Base-by-base conservation (phyloP, 2,888 invertebrate species). In the Patella ulyssiponensis region DNA sequence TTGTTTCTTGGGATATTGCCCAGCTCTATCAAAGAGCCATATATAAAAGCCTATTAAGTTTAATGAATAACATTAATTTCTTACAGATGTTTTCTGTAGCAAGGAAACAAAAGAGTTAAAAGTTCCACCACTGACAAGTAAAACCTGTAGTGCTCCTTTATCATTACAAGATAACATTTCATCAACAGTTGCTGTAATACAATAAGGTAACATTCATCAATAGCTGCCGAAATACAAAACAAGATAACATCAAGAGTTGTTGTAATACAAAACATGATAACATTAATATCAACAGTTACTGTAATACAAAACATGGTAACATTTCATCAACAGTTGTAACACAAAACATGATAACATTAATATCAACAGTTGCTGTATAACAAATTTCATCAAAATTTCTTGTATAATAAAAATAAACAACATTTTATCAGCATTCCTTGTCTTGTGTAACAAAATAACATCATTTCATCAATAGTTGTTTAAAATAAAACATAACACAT, bases 151-250 rank as follows among this genome's bases (percentile, higher is more conserved):
- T 0, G 89, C 85, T 75, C 83, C 81, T 44, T 79, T 85, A 77
- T 90, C 89, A 71, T 84, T 84, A 80, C 90, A 90, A 23, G 79
- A 69, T 58, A 89, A 76, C 88, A 90, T 90, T 80, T 87, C 87
- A 77, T 83, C 84, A 23, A 89, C 84, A 27, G 87, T 84, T 76
- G 84, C 89, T 89, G 81, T 3, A 83, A 81, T 23, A 79, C 17
- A 20, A 27, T 4, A 33, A 3, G 33, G 4, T 33, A 33, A 33
- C 15, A 58, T 58, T 58, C 58, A 58, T 58, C 20, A 20, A 58
- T n/a, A 20, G 58, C 1, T 17, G 20, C 20, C n/a, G 58, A 9
- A 58, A 58, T 58, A 58, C 7, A 15, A 17, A 56, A 56, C 7
- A 44, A 1, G 44, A 9, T 44, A 44, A 44, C 44, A 56, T 56